These are phyloP conservation scores for Nothocercus nigrocapillus DNA, from an alignment of 2,113 vertebrate species.

Conservation along the genomic window DNA sequence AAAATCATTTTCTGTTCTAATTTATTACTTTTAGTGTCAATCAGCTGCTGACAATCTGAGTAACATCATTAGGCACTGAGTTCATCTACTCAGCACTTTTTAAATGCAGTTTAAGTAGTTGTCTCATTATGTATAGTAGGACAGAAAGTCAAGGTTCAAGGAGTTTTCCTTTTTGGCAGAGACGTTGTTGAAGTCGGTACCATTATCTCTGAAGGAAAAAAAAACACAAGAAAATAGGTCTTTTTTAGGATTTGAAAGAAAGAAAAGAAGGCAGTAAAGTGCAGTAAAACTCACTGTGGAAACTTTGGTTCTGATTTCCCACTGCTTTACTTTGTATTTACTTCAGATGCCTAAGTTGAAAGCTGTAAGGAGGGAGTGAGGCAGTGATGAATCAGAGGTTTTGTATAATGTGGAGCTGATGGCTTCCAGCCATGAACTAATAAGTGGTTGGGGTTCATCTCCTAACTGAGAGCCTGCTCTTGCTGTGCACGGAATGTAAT, in stretches of 20 bases:
- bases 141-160: constrained; percentile 80
- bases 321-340: constrained; percentile 53
- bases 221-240: constrained; percentile 10
- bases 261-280: background rate
- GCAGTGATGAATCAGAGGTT: constrained; percentile 24
- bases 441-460: constrained; percentile 58
- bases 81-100: constrained; percentile 86
- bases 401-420: constrained; percentile 51
- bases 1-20: constrained; percentile 85
- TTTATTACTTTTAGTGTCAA: constrained; percentile 89
- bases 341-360: background rate
- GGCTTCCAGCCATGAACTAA: constrained; percentile 65
- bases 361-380: constrained; percentile 27
- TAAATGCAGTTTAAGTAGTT: constrained; percentile 82
- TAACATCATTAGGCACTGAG: constrained; percentile 80
- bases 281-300: background rate
- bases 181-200: constrained; percentile 49
- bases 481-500: background rate
- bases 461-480: constrained; percentile 42
- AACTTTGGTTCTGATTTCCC: constrained; percentile 50
- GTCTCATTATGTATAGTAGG: constrained; percentile 85
- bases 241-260: background rate
- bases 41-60: constrained; percentile 77
- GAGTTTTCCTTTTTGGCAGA: constrained; percentile 67
- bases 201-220: constrained; percentile 48